Percentiles rank a stretch among this genome's conserved stretches.
phyloP scores from a whole-genome alignment of 2,113 vertebrate species.

The Aptenodytes patagonicus region DNA sequence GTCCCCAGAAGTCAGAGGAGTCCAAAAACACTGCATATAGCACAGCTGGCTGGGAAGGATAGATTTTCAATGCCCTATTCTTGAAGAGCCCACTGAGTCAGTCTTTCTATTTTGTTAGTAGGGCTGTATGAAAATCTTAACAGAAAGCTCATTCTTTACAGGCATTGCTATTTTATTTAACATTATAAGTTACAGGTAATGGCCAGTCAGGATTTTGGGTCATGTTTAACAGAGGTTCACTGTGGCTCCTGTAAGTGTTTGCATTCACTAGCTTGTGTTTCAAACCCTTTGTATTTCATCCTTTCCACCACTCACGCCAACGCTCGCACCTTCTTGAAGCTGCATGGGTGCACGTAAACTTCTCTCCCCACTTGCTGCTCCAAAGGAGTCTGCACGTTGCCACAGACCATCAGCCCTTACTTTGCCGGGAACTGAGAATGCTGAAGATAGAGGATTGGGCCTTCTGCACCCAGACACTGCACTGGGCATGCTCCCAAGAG shows the following conservation, averaged over 20 bases:
- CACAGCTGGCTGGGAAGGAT: not conserved
- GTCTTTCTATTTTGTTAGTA: not conserved
- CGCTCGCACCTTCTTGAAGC: fast-evolving
- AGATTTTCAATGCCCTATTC: not conserved
- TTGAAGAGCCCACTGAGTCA: not conserved
- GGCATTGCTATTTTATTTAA: not conserved
- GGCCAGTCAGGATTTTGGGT: not conserved
- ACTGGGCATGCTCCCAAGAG: not conserved
- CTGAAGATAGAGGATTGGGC: not conserved
- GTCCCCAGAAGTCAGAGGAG: not conserved
- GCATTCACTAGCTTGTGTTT: not conserved
- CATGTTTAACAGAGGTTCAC: not conserved
- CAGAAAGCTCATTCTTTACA: not conserved
- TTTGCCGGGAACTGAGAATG: not conserved
- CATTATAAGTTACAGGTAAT: not conserved
- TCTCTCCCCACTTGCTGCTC: not conserved
- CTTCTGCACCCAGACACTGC: not conserved
- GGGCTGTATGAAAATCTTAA: not conserved
- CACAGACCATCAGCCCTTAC: not conserved
- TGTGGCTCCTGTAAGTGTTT: not conserved
- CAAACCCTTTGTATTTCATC: not conserved
- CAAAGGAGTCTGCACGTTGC: not conserved
- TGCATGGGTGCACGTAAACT: not conserved
- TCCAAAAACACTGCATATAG: not conserved
- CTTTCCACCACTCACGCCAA: not conserved